A percentile compares a stretch with the other conserved stretches of the same genome.
Conservation (phyloP, 2,113 vertebrate species). For the Ranitomeya imitator region DNA sequence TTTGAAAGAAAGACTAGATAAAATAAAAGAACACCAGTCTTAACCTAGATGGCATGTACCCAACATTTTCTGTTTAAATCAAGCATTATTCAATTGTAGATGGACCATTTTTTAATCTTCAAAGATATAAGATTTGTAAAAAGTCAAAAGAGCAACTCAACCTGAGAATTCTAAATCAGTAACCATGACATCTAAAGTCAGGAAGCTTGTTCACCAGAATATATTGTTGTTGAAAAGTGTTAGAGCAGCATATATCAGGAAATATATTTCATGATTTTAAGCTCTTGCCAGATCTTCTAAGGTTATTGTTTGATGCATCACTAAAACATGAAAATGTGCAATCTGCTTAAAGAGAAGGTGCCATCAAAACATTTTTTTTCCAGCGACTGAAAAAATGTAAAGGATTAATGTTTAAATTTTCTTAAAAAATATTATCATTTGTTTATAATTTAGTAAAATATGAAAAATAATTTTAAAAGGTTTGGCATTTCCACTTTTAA, state of each 20-base stretch:
- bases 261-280: conserved; percentile 3
- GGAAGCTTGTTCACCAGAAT: conserved; percentile 15
- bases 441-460: too few species aligned
- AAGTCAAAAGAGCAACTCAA: conserved; percentile 25
- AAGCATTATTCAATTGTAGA: neutral
- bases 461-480: too few species aligned
- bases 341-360: too few species aligned
- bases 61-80: conserved; percentile 31
- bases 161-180: conserved; percentile 36
- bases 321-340: neutral
- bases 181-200: conserved; percentile 35
- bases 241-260: neutral
- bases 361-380: too few species aligned
- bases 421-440: too few species aligned
- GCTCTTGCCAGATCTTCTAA: neutral
- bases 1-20: conserved; percentile 13
- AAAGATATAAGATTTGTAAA: conserved; percentile 11
- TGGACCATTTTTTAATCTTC: conserved; percentile 17
- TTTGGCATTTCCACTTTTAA: too few species aligned
- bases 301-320: neutral
- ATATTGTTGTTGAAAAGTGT: neutral
- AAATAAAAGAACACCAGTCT: conserved; percentile 5
- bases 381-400: too few species aligned
- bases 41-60: conserved; percentile 5
- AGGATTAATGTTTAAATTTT: too few species aligned